Evolutionary conservation across 2,888 invertebrate genomes (phyloP).

Genomic region (Meta bourneti): DNA sequence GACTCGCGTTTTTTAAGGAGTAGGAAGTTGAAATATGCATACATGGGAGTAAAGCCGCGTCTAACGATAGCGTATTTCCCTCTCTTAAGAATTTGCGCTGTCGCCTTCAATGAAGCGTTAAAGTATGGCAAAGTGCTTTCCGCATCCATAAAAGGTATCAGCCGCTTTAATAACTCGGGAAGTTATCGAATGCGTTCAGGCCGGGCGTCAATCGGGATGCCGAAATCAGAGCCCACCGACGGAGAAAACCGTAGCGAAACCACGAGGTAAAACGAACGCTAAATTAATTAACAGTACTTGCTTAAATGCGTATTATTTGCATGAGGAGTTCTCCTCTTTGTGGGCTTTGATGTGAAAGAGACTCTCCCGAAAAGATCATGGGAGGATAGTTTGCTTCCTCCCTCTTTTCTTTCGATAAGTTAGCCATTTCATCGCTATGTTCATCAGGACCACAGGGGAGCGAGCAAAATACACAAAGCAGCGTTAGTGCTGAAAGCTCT

Average conservation of each 20-base stretch:
- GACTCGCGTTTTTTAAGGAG: constrained; percentile 23
- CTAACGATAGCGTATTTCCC: constrained; percentile 1
- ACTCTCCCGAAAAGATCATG: constrained; percentile 34
- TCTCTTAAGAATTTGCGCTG: background rate
- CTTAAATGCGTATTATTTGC: constrained; percentile 73
- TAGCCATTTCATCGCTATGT: constrained; percentile 70
- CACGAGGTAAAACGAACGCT: constrained; percentile 53
- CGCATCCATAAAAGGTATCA: constrained; percentile 13
- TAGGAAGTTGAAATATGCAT: background rate
- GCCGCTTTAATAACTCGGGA: background rate
- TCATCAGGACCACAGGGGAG: constrained; percentile 63
- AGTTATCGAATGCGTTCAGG: constrained; percentile 20
- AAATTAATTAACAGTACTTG: constrained; percentile 73
- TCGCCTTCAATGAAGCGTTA: background rate
- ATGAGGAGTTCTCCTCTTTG: constrained; percentile 49
- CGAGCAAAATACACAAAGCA: constrained; percentile 70
- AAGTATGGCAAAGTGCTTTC: constrained; percentile 19
- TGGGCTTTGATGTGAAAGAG: constrained; percentile 48
- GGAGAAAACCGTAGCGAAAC: constrained; percentile 28
- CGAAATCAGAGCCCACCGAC: background rate
- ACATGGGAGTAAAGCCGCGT: background rate
- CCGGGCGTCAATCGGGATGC: background rate
- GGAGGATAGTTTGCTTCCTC: constrained; percentile 41
- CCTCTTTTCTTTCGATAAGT: constrained; percentile 63
- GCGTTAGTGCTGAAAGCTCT: constrained; percentile 69